Evolutionary conservation across 2,113 vertebrate genomes (phyloP), one percentile per base, ranked within the genome.

Genomic region (Eublepharis macularius): DNA sequence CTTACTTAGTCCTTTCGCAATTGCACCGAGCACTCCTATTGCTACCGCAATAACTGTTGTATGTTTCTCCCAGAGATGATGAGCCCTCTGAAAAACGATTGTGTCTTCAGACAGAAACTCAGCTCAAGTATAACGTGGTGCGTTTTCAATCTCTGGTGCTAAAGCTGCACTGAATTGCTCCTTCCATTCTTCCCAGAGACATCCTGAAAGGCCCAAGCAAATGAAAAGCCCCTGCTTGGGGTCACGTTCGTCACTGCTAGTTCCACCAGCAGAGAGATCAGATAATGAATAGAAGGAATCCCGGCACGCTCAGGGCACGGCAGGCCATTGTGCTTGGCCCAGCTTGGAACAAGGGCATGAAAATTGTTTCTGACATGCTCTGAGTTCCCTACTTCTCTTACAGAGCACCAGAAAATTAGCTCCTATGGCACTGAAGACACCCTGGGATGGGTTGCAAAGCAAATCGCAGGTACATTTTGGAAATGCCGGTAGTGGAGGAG

Each of bases 151-250:
- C 45, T 21, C 74, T 29, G 19, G 76, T 6, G 49, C 32, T 13
- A 4, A 43, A 45, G 34, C 51, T 19, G 76, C 1, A 1, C 34
- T 1, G 17, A 39, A 2, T 39, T 19, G 4, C 17, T 57, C 72
- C 1, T 32, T 6, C 6, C 26, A 1, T 36, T 0, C n/a, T 12
- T 34, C 47, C n/a, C 19, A 29, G 72, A 26, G n/a, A n/a, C n/a
- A n/a, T n/a, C n/a, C n/a, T n/a, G 13, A 26, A 16, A 6, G 14
- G 66, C 1, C 47, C 6, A 0, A 41, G 34, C 80, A 6, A 6
- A 41, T 6, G 3, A 11, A n/a, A 11, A 21, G 4, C 7, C 14
- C 1, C 24, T 54, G 4, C 3, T 1, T 4, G 1, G 80, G 12
- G 34, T 43, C 76, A 63, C 12, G 14, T n/a, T 32, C 24, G 4